phyloP scores from a whole-genome alignment of 2,888 invertebrate species.

The Watsonalla binaria region DNA sequence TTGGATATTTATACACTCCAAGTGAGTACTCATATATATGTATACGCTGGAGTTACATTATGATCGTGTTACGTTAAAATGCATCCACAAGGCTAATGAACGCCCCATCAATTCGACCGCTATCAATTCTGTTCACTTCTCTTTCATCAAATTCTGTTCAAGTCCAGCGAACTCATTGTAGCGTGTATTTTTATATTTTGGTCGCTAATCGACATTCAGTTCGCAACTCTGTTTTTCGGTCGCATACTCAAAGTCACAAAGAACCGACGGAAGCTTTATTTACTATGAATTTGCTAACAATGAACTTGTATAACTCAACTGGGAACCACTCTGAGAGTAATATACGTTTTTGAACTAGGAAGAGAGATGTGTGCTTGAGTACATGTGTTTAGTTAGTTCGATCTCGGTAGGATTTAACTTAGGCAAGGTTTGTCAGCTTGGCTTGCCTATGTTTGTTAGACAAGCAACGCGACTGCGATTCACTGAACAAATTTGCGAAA shows the following conservation, averaged over 20 bases:
- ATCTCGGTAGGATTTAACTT: slow-evolving; percentile 28
- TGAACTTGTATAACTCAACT: no score
- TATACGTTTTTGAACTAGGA: neutral
- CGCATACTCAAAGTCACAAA: neutral
- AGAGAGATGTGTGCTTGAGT: neutral
- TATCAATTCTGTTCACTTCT: neutral
- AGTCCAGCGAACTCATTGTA: neutral
- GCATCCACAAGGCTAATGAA: neutral
- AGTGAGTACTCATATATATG: no score
- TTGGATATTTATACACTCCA: no score
- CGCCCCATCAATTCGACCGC: neutral
- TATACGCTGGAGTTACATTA: no score
- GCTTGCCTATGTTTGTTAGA: slow-evolving; percentile 33
- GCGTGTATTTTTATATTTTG: neutral
- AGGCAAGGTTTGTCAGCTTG: slow-evolving; percentile 23
- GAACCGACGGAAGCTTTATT: no score
- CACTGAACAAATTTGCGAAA: slow-evolving; percentile 54
- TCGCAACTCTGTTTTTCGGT: neutral
- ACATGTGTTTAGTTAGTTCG: slow-evolving; percentile 8
- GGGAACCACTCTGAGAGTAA: no score
- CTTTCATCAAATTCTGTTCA: neutral
- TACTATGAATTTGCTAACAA: no score
- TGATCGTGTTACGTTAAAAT: no score
- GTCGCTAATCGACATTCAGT: neutral
- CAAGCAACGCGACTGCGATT: slow-evolving; percentile 36